Conservation (phyloP, 1,140 invertebrate species). For the Aphelenchoides besseyi region DNA sequence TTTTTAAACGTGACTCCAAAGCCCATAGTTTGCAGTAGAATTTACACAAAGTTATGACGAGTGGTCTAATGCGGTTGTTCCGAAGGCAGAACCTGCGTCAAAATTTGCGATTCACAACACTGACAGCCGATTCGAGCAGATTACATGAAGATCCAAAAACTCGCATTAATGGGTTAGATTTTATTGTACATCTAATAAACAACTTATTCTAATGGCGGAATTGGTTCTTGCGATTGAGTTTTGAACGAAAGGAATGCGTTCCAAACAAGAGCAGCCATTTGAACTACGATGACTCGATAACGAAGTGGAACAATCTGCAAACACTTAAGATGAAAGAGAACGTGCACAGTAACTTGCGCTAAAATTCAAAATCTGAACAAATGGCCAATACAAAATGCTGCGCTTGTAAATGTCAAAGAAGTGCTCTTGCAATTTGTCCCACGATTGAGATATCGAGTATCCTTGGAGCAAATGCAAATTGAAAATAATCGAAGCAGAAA, state of each 20-base stretch:
- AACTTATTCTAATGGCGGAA: constrained; percentile 7
- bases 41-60: no score
- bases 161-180: no score
- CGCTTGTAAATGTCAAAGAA: constrained; percentile 34
- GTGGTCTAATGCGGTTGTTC: no score
- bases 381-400: constrained; percentile 30
- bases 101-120: no score
- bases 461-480: constrained; percentile 37
- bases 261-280: constrained; percentile 31
- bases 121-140: no score
- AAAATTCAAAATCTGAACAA: constrained; percentile 36
- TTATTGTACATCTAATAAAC: no score
- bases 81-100: no score
- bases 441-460: constrained; percentile 34
- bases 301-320: constrained; percentile 30
- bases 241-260: constrained; percentile 30
- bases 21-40: no score
- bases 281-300: constrained; percentile 37
- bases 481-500: constrained; percentile 38
- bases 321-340: no score
- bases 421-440: constrained; percentile 26
- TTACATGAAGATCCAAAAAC: no score
- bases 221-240: constrained; percentile 8
- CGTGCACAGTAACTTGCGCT: no score
- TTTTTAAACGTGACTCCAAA: no score